Percentiles rank a stretch among this genome's conserved stretches.
Conservation (phyloP, 2,888 invertebrate genomes). For the Cataglyphis livida region DNA sequence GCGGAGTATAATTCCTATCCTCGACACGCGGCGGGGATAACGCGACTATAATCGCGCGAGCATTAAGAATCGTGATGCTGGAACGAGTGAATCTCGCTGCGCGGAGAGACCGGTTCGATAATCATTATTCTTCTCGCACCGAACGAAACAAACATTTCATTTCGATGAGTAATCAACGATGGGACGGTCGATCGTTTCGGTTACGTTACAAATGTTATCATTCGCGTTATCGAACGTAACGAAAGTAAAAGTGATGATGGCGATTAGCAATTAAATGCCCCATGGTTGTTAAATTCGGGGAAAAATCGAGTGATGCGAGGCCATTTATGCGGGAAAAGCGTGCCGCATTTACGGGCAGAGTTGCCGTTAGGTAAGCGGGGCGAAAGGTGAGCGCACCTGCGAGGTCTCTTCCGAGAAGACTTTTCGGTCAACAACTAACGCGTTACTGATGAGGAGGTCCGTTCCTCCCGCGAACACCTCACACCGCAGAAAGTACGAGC, state of each 20-base stretch:
- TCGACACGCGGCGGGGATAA: conserved; percentile 29
- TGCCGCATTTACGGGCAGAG: conserved; percentile 31
- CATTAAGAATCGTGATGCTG: conserved; percentile 24
- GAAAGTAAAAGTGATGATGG: not conserved
- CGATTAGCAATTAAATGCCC: conserved; percentile 16
- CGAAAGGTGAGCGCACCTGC: conserved; percentile 63
- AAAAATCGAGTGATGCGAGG: conserved; percentile 10
- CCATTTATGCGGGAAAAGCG: conserved; percentile 27
- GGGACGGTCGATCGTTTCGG: not conserved
- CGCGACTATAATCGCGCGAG: conserved; percentile 39
- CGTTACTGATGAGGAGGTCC: conserved; percentile 61
- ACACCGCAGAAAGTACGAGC: conserved; percentile 39
- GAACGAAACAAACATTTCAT: conserved; percentile 28
- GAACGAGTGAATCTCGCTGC: conserved; percentile 12
- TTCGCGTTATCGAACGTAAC: not conserved
- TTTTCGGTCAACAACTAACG: conserved; percentile 65
- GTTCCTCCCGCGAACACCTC: conserved; percentile 12
- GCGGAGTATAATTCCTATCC: conserved; percentile 4
- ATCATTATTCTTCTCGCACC: conserved; percentile 22
- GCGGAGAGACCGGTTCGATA: conserved; percentile 35
- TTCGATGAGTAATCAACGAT: conserved; percentile 17
- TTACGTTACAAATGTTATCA: conserved; percentile 35
- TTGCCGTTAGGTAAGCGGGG: not conserved
- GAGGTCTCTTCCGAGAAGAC: conserved; percentile 18
- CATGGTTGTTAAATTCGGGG: conserved; percentile 6